Evolutionary conservation across 1,140 invertebrate species (phyloP).

Genomic region (Brachionus paranguensis): DNA sequence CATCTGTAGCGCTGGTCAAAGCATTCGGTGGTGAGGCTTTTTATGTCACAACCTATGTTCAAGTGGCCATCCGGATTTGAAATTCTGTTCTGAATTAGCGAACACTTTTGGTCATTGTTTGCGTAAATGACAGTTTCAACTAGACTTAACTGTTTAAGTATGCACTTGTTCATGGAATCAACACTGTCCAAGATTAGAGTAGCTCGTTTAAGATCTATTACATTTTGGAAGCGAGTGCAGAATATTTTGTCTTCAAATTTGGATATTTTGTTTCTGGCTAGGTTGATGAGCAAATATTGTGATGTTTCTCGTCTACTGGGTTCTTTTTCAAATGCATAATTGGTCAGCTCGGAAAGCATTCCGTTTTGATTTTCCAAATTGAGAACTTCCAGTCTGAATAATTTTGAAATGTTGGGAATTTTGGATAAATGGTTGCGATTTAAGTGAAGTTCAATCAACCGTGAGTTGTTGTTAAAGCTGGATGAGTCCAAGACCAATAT

Average conservation of each 20-base stretch:
- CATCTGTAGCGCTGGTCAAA: neutral
- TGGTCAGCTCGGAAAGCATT: neutral
- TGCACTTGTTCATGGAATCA: neutral
- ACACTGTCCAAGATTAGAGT: neutral
- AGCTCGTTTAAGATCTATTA: neutral
- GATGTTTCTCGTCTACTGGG: neutral
- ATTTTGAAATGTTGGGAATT: slow-evolving; percentile 22
- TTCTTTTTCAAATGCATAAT: slow-evolving; percentile 12
- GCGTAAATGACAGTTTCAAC: neutral
- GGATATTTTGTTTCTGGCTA: neutral
- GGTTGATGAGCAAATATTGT: neutral
- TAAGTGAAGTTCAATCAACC: neutral
- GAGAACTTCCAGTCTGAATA: neutral
- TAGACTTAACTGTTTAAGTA: neutral
- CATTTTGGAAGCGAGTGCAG: neutral
- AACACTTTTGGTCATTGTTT: neutral
- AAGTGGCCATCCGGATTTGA: neutral
- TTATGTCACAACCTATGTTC: neutral
- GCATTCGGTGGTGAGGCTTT: neutral
- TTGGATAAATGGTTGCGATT: neutral
- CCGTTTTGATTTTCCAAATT: slow-evolving; percentile 17
- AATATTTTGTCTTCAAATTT: neutral
- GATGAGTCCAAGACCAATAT: neutral
- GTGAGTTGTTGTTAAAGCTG: neutral
- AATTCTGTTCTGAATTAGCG: neutral